Base-by-base conservation (phyloP, 2,113 vertebrate genomes). In the Mesoclemmys tuberculata region DNA sequence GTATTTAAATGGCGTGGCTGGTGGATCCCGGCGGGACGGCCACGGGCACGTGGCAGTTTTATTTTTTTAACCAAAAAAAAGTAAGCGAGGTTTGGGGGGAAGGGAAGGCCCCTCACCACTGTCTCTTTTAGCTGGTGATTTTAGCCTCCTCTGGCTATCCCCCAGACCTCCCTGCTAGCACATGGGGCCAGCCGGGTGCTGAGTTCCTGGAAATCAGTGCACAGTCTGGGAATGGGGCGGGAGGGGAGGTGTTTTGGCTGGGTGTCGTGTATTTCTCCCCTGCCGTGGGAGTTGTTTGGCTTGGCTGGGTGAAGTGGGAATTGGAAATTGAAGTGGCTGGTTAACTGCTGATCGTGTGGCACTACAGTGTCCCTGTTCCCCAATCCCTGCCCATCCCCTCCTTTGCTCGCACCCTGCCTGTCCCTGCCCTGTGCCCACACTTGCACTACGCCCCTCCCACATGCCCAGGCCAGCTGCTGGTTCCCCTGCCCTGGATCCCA, bases 21-120 rank as follows among this genome's bases (percentile, higher is more conserved):
- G 82, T 88, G 68, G 80, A 87, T 87, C 58, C 58, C 86, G 58
- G 56, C 21, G 68, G 51, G 71, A 51, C 61, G 51, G 61, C 71
- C 46, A 71, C 78, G 79, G 68, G 90, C 85, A 80, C 90, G 74
- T 93, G 90, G 83, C 54, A 26, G 87, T 97, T 92, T 97, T 96
- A 97, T 96, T 97, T 97, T 97, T 97, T 96, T 95, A 97, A 97
- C 80, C 88, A 92, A 79, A 92, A 94, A 96, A 93, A 93, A 10
- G 93, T 97, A 97, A 97, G 89, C 56, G 75, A 96, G 93, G 87
- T 31, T 58, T 77, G 75, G 26, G 81, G 18, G 27, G 18, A 41
- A 90, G 75, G 56, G 83, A 84, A 75, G 41, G 46, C 46, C 44
- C 51, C 29, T 64, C 52, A 24, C 35, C 64, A 35, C 11, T 41